Evolutionary conservation across 2,797 vertebrate species (phyloP), one percentile per base, ranked within the genome.

Genomic region (Sciurus carolinensis): DNA sequence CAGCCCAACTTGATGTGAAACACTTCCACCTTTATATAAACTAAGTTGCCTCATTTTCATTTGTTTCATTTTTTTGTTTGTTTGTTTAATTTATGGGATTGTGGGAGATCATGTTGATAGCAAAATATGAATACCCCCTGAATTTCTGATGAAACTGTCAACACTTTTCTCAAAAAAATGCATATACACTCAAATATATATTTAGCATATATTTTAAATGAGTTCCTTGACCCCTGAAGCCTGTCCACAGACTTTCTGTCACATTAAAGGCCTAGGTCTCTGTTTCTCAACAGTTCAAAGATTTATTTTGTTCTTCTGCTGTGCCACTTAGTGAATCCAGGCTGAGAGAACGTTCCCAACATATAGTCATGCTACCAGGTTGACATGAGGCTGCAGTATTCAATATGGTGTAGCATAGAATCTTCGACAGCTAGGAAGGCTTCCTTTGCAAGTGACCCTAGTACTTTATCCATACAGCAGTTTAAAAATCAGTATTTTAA

Each of bases 361-460:
- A 50, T 26, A 5, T 4, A 30, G 33, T 18, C 8, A 33, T 36
- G 13, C 30, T 7, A 18, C 59, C 20, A 15, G 67, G 47, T 64
- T 26, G 30, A 14, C 39, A 11, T 0, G 2, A 57, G 28, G 5
- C 7, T 52, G 33, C 24, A 17, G 24, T 4, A 2, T 73, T 72
- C 44, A 26, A 15, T 7, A 1, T 0, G 3, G 1, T 44, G 5
- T 30, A 54, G 4, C 4, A 0, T 12, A 0, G 30, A 2, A 10
- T 1, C 6, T 1, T 1, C 0, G 10, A 5, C 10, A 81, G 3
- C 17, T 62, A 8, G 28, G 17, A 72, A 75, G 47, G 8, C 14
- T n/a, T 57, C 18, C n/a, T 86, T 44, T 10, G 5, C 0, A 57
- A 83, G 20, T 18, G 24, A 76, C 62, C 62, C 11, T 11, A 62